Base-by-base conservation (phyloP, 2,888 invertebrate genomes). In the Chirona hameri region DNA sequence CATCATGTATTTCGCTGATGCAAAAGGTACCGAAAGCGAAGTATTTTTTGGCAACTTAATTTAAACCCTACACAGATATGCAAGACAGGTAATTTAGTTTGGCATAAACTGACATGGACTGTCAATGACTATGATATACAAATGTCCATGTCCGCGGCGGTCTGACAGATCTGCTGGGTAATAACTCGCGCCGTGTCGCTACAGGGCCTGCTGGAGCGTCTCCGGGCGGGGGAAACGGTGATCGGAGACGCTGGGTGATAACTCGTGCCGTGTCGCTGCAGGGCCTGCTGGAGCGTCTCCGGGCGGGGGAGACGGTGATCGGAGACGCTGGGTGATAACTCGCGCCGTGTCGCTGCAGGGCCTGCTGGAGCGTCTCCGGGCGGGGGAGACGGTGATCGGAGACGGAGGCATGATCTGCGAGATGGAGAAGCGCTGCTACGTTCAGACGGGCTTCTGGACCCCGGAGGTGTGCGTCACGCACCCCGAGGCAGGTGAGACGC, bases 381-480 rank as follows among this genome's bases (percentile, higher is more conserved):
- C 52, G 15, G 69, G 81, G 7, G 55, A 27, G 7, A 48, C 48
- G 81, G 31, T 55, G 31, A 60, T 57, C 55, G 31, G 81, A 21
- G 81, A 81, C 46, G 69, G 69, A n/a, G 81, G 69, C n/a, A 81
- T 69, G 72, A 76, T 72, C 72, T 72, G 72, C 15, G 82, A 82
- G 82, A 82, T 69, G 29, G 82, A 82, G 82, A 72, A 31, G 72
- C 48, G 52, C 46, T n/a, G 82, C 27, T 69, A 72, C 39, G 52
- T 27, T 27, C 72, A 48, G n/a, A 82, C 72, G 21, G 72, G 72
- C 27, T 55, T 27, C 69, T 29, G 72, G 82, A 82, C 72, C 1
- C 46, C 46, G n/a, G 72, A 52, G 27, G 81, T 48, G 39, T 69
- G 31, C 39, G 65, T 46, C 24, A 14, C 10, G 21, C n/a, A 65